These are phyloP conservation scores for Dendrocincla fuliginosa DNA, from an alignment of 2,797 vertebrate genomes.

Conservation along the genomic window DNA sequence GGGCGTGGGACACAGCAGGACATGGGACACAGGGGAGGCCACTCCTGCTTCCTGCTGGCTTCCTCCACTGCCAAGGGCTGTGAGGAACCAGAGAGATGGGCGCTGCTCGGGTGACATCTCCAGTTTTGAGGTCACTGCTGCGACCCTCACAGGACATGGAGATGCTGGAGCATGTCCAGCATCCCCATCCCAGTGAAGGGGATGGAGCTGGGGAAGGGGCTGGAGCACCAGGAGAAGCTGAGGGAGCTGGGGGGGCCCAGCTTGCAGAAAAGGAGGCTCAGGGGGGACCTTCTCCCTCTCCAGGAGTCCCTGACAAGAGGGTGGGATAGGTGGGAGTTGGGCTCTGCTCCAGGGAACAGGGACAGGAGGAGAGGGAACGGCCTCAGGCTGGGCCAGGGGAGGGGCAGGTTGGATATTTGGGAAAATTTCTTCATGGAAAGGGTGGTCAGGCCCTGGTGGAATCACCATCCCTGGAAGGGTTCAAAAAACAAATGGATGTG, in stretches of 20 bases:
- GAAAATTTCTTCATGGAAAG: background rate
- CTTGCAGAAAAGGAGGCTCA: background rate
- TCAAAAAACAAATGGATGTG: background rate
- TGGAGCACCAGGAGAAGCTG: background rate
- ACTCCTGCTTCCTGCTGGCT: background rate
- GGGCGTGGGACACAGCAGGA: background rate
- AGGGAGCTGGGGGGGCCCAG: background rate
- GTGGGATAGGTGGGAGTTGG: accelerated
- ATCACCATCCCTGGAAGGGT: background rate
- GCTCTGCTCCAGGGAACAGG: background rate
- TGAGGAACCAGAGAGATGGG: no score
- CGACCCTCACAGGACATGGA: background rate
- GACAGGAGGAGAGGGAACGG: background rate
- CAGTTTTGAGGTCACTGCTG: background rate
- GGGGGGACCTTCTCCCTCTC: background rate
- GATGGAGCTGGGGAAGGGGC: accelerated
- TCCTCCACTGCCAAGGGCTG: background rate
- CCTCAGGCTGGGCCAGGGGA: background rate
- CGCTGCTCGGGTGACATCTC: background rate
- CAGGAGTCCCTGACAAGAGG: background rate
- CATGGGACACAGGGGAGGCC: background rate
- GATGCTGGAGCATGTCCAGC: accelerated
- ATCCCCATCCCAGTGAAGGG: no score
- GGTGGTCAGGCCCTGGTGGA: background rate
- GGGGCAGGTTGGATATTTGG: background rate